Evolutionary conservation across 2,797 vertebrate species (phyloP).

Genomic region (Margarornis squamiger): DNA sequence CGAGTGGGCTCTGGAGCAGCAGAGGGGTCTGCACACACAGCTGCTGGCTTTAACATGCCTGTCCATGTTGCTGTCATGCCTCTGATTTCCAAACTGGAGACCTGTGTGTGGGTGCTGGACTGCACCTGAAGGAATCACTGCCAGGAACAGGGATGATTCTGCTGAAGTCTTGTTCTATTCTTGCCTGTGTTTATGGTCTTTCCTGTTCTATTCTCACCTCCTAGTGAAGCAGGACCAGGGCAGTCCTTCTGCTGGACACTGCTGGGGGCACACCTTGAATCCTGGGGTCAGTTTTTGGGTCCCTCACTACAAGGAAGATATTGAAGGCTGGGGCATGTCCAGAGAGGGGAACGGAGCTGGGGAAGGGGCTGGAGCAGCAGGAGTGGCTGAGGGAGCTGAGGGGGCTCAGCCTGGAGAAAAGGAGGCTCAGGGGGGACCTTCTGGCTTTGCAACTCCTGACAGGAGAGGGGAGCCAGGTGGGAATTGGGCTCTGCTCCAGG

Average conservation of each 20-base stretch:
- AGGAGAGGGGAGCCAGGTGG: not conserved
- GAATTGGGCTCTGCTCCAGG: not conserved
- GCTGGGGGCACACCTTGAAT: not conserved
- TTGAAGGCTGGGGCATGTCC: not conserved
- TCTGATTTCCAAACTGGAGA: not conserved
- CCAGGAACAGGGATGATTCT: not conserved
- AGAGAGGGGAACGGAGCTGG: not conserved
- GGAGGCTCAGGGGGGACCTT: not conserved
- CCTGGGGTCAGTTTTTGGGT: not conserved
- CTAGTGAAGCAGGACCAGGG: not conserved
- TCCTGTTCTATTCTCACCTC: not conserved
- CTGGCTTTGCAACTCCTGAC: not conserved
- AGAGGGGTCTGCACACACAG: not conserved
- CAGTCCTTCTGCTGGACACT: not conserved
- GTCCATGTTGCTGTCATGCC: fast-evolving
- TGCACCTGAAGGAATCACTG: not conserved
- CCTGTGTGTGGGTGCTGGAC: not conserved
- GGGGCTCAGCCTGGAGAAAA: not conserved
- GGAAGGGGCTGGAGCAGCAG: not conserved
- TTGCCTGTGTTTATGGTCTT: not conserved
- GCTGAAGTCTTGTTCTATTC: not conserved
- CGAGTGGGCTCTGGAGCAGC: not conserved
- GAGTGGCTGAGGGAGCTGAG: not conserved
- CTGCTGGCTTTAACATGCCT: not conserved
- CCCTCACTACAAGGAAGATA: fast-evolving